These are phyloP conservation scores for Paracentrotus lividus DNA, from an alignment of 53 echinoderm and acorn worm genomes.

Conservation along the genomic window DNA sequence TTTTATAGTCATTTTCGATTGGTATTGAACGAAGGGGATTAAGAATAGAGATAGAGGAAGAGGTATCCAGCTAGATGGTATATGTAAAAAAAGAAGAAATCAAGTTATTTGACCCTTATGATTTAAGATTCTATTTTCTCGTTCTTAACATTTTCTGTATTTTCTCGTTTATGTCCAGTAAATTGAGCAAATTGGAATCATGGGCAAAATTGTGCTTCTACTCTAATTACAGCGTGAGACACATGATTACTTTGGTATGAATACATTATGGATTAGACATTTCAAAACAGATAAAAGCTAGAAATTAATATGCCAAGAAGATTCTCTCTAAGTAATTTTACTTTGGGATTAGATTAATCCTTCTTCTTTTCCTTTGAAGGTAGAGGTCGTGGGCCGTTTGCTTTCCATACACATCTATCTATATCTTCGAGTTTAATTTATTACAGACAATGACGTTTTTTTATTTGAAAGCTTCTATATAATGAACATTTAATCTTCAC, in stretches of 20 bases:
- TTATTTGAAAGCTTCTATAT: background rate
- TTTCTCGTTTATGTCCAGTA: no score
- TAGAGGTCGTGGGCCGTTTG: background rate
- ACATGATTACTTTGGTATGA: background rate
- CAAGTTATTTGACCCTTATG: no score
- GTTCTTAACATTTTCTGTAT: no score
- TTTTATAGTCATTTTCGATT: no score
- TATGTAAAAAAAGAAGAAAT: no score
- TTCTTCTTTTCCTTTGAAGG: background rate
- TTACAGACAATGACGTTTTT: background rate
- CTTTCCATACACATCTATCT: background rate
- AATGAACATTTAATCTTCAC: background rate
- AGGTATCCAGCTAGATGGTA: no score
- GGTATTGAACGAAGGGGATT: no score
- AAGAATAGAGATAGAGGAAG: no score
- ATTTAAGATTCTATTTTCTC: no score
- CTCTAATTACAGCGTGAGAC: background rate
- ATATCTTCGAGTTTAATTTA: slow-evolving; percentile 7
- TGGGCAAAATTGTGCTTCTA: no score
- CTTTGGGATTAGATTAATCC: background rate
- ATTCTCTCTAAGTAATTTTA: slow-evolving; percentile 1
- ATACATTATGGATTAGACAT: background rate
- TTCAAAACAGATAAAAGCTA: background rate
- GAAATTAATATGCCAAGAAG: background rate
- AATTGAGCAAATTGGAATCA: no score